These are phyloP conservation scores for Guaruba guarouba DNA, from an alignment of 2,113 vertebrate species.

Conservation along the genomic window DNA sequence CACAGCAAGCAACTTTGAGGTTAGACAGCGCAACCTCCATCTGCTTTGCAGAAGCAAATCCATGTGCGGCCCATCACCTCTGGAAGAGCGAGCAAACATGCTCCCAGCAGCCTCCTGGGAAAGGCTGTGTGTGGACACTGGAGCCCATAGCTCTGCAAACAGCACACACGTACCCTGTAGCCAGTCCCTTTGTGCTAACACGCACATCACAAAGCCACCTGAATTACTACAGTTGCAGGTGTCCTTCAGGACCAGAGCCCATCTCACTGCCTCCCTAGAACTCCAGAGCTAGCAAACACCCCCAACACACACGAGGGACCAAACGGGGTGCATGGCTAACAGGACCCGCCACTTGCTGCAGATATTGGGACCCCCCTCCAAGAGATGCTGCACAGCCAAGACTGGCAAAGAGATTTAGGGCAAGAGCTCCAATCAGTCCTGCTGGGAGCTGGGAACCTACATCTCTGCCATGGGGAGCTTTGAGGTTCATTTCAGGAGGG, in stretches of 20 bases:
- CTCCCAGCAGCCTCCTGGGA: not conserved
- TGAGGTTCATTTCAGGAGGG: not conserved
- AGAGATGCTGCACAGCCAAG: not conserved
- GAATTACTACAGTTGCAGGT: not conserved
- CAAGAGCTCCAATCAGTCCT: not conserved
- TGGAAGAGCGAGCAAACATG: not conserved
- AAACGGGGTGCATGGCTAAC: not conserved
- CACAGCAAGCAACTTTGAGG: not conserved
- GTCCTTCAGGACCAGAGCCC: not conserved
- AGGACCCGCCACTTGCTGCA: not conserved
- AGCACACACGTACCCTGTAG: fast-evolving
- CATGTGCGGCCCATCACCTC: not conserved
- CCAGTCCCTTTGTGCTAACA: not conserved
- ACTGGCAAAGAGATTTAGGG: not conserved
- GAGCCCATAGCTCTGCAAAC: not conserved
- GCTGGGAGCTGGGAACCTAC: not conserved
- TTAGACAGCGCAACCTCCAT: not conserved
- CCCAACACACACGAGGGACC: fast-evolving
- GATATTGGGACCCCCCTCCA: not conserved
- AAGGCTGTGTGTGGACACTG: not conserved
- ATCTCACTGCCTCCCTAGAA: not conserved
- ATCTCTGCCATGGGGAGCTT: not conserved
- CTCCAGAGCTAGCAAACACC: not conserved
- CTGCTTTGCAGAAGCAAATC: not conserved
- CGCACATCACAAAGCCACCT: no score